A percentile compares a stretch with the other conserved stretches of the same genome.
Conservation (phyloP, 1,140 invertebrate genomes). For the Chelonus insularis region DNA sequence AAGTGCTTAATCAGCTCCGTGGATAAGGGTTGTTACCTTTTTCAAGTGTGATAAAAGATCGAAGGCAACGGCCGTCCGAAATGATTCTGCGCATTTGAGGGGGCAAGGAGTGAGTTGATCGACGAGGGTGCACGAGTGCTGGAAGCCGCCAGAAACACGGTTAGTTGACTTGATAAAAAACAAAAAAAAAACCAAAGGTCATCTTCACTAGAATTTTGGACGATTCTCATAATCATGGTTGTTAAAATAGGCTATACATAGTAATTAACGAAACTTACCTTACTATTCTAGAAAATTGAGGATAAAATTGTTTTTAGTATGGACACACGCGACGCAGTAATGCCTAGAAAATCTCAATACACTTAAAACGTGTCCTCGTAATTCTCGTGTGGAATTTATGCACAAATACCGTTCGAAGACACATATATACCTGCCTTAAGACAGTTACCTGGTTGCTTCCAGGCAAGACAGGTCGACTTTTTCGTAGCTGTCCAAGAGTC, state of each 20-base stretch:
- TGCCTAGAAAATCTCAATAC: too few relatives aligned
- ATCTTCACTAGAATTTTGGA: too few relatives aligned
- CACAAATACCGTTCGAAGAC: slow-evolving; percentile 3
- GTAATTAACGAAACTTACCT: too few relatives aligned
- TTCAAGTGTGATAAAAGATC: slow-evolving; percentile 32
- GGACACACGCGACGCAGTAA: too few relatives aligned
- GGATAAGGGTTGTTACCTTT: slow-evolving; percentile 29
- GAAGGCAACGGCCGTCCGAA: slow-evolving; percentile 27
- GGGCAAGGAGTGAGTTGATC: background rate
- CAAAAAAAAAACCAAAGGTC: too few relatives aligned
- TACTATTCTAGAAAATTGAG: too few relatives aligned
- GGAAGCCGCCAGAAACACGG: slow-evolving; percentile 17
- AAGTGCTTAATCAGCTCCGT: slow-evolving; percentile 31
- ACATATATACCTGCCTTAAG: slow-evolving; percentile 8
- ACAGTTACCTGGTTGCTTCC: background rate
- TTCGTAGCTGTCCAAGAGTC: background rate
- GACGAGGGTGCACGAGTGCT: slow-evolving; percentile 10
- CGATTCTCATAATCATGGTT: too few relatives aligned
- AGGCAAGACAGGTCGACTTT: background rate
- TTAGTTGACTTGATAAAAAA: too few relatives aligned
- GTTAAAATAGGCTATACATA: too few relatives aligned
- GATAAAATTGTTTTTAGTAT: too few relatives aligned
- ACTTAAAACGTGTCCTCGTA: background rate
- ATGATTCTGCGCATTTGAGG: slow-evolving; percentile 42
- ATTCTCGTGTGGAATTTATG: background rate